These are phyloP conservation scores for Ornithorhynchus anatinus DNA, from an alignment of 2,113 vertebrate genomes.

Conservation along the genomic window DNA sequence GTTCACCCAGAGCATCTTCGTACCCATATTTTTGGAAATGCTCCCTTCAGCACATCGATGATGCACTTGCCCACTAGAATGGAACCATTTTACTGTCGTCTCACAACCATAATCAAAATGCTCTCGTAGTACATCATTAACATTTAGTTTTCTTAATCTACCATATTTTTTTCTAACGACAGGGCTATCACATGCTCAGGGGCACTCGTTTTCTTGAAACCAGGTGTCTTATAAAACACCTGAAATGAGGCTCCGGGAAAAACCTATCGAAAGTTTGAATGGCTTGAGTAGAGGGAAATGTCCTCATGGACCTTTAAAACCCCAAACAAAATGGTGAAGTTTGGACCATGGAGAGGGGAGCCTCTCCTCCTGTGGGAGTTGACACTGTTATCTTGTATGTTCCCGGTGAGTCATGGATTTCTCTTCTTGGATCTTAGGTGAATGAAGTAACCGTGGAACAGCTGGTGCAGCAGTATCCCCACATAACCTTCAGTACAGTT, in stretches of 20 bases:
- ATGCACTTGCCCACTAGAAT: neutral
- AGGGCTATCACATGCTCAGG: too few species aligned
- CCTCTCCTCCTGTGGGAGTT: too few species aligned
- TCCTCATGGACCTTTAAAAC: too few species aligned
- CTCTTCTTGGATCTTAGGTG: constrained; percentile 79
- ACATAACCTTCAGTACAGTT: constrained; percentile 98
- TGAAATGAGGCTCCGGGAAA: too few species aligned
- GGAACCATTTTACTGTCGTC: neutral
- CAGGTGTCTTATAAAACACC: too few species aligned
- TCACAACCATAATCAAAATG: neutral
- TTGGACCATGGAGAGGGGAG: too few species aligned
- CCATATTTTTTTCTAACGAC: too few species aligned
- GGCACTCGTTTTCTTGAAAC: too few species aligned
- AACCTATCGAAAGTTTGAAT: too few species aligned
- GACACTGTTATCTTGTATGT: neutral
- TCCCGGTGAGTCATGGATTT: neutral
- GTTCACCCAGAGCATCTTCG: neutral
- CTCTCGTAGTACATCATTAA: neutral
- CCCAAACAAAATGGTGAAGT: too few species aligned
- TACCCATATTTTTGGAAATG: neutral
- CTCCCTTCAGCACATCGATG: neutral
- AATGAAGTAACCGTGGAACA: constrained; percentile 95
- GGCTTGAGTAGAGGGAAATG: too few species aligned
- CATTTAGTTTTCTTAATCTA: too few species aligned
- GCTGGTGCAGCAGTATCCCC: constrained; percentile 94